Evolutionary conservation across 2,888 invertebrate species (phyloP), one percentile per base, ranked within the genome.

Genomic region (Oxytorus armatus): DNA sequence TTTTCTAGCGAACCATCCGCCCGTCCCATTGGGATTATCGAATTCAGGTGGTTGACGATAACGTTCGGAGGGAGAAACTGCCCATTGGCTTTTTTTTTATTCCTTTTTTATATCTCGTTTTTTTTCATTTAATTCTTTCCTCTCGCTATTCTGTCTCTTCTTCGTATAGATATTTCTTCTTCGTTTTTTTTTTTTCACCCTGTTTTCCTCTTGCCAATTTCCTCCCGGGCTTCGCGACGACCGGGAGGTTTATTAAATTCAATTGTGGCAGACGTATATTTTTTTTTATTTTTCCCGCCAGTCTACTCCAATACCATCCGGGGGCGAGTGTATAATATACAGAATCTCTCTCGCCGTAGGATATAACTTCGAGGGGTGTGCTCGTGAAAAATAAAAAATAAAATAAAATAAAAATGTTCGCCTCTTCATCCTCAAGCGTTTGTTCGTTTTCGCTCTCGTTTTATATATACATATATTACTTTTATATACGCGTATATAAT

Each of bases 171-270:
- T 53, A 33, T 63, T 47, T 53, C 44, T 65, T 42, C 16, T 61
- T n/a, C n/a, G n/a, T 42, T 44, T 39, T 44, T 23, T 69, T 44
- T 53, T 72, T 42, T 53, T 65, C 8, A 47, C 29, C 59, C 66
- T 36, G 16, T 63, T 44, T 57, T 55, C 16, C 65, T 51, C 78
- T 69, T 73, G 74, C 66, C 75, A 79, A 79, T 79, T 75, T 79
- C 65, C 65, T 49, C 76, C 55, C 68, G 69, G 63, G 55, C 69
- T 57, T 33, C 66, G n/a, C 10, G 42, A 33, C 59, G 18, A 53
- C 47, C 51, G 51, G 79, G n/a, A n/a, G n/a, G 57, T 74, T 79
- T 79, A 79, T 79, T 75, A 75, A 75, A 79, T 79, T 65, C 79
- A 79, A 79, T 79, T 75, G 79, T 79, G 79, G 49, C 75, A 49